Conservation (phyloP, 2,113 vertebrate species). For the Campylomormyrus numenius region DNA sequence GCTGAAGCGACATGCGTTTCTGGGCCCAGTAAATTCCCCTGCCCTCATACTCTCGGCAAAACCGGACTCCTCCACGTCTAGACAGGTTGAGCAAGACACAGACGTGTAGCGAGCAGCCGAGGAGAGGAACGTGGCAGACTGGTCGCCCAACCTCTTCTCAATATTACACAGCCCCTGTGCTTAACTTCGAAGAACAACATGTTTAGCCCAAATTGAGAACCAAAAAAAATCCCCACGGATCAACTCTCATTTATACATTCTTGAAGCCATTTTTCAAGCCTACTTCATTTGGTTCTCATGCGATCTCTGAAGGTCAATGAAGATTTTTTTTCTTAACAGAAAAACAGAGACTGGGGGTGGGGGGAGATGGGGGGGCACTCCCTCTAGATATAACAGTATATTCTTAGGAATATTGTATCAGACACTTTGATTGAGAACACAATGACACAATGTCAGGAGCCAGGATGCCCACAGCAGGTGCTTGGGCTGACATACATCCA, state of each 20-base stretch:
- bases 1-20: not conserved
- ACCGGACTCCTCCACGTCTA: slow-evolving; percentile 24
- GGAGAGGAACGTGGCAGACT: not conserved
- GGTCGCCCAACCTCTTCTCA: not conserved
- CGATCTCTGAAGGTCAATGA: not conserved
- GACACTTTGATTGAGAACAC: not conserved
- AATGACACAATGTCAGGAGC: not conserved
- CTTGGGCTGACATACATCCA: not conserved
- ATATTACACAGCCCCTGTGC: not conserved
- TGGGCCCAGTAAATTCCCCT: slow-evolving; percentile 13
- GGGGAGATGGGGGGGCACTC: not conserved
- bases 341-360: not conserved
- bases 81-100: slow-evolving; percentile 12
- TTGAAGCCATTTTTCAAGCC: not conserved
- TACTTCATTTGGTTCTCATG: not conserved
- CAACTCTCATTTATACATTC: not conserved
- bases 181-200: slow-evolving; percentile 12
- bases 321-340: not conserved
- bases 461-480: not conserved
- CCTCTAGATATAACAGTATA: not conserved
- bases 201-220: not conserved
- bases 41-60: not conserved
- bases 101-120: not conserved
- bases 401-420: not conserved
- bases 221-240: not conserved